Evolutionary conservation across 2,888 invertebrate genomes (phyloP), one percentile per base, ranked within the genome.

Genomic region (Buathra laborator): DNA sequence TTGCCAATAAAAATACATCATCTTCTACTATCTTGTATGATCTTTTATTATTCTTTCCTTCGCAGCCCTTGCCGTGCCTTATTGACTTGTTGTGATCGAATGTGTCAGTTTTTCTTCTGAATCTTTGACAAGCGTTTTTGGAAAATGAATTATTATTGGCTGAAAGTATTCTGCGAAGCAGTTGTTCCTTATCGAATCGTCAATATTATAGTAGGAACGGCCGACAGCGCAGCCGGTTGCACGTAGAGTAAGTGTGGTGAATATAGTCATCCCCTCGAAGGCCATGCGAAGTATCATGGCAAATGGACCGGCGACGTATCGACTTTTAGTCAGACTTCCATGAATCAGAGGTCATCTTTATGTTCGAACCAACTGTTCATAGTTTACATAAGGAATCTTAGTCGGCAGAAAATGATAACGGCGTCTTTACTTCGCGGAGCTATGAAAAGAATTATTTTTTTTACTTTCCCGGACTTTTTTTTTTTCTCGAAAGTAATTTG

Each of bases 1-100:
- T 85, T 85, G 82, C 83, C 85, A 85, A 85, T 85, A 85, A 85
- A 85, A 85, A 85, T 85, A 83, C 83, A 79, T 85, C 82, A 85
- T 80, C 80, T 74, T 79, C 83, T 12, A 53, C 76, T 80, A 85
- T 76, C 80, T 67, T 80, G 80, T 80, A 80, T 83, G 75, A 79
- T 85, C 72, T 51, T 85, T 80, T 67, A 59, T 53, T 70, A 72
- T 72, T 66, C 53, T 37, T 19, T 32, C 53, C 51, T 43, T 7
- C 37, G 12, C n/a, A 5, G 46, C 14, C 37, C 44, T 32, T 53
- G 32, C 68, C 46, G 72, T 78, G 64, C 81, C n/a, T 72, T 82
- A 82, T 85, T 85, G 76, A 76, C 82, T 85, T 79, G 78, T 84
- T 74, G 77, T 71, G 79, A 37, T 67, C 32, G 74, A 68, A 56